phyloP scores from a whole-genome alignment of 2,888 invertebrate species.

The Dysmachus trigonus region DNA sequence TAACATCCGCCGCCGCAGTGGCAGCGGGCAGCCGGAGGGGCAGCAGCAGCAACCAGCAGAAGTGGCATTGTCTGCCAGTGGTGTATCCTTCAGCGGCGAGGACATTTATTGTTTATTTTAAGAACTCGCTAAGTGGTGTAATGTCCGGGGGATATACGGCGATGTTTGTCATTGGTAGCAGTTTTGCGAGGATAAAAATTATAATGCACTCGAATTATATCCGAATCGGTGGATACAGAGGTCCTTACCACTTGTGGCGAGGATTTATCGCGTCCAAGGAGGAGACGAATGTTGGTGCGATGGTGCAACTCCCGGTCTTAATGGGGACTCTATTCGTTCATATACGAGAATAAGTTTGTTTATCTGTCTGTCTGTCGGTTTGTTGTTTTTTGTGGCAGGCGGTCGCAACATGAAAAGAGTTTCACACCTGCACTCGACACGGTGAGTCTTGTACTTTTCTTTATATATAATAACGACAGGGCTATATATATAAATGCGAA shows the following conservation, averaged over 20 bases:
- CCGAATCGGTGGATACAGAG: slow-evolving; percentile 17
- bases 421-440: not conserved
- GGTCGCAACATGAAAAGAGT: not conserved
- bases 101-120: slow-evolving; percentile 44
- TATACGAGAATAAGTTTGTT: not conserved
- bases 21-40: not conserved
- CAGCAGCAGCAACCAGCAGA: not conserved
- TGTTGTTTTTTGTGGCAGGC: not conserved
- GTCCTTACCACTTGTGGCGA: not conserved
- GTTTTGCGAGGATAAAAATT: slow-evolving; percentile 22
- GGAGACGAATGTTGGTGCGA: not conserved
- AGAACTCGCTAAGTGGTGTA: slow-evolving; percentile 42
- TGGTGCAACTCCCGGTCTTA: not conserved
- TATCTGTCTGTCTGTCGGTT: not conserved
- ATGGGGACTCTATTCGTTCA: not conserved
- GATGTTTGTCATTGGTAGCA: slow-evolving; percentile 28
- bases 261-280: slow-evolving; percentile 5
- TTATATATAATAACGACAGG: slow-evolving; percentile 9
- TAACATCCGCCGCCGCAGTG: slow-evolving; percentile 11
- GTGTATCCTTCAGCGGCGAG: slow-evolving; percentile 27
- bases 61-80: slow-evolving; percentile 8
- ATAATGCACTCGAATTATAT: slow-evolving; percentile 34
- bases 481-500: not conserved
- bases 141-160: slow-evolving; percentile 35
- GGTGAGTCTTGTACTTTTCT: not conserved